A percentile compares a stretch with the other conserved stretches of the same genome.
phyloP scores from a whole-genome alignment of 2,113 vertebrate species.

The Seriola rivoliana region DNA sequence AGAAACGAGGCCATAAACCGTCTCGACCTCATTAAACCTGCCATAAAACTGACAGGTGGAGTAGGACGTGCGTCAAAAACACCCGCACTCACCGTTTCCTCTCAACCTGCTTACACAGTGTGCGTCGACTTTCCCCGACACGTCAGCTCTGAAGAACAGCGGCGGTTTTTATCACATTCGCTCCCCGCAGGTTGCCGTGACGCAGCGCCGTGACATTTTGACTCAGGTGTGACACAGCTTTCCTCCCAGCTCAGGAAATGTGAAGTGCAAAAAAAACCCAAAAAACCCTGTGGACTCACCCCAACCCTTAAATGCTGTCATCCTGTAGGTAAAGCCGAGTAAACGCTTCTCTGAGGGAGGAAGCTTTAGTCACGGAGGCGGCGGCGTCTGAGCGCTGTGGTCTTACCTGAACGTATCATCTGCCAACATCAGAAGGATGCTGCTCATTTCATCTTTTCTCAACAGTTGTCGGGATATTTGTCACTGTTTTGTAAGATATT shows the following conservation, averaged over 20 bases:
- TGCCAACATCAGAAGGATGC: too few relatives aligned
- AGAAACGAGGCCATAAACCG: neutral
- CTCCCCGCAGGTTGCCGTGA: neutral
- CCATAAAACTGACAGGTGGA: neutral
- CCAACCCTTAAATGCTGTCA: too few relatives aligned
- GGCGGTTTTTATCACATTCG: neutral
- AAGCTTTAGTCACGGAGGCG: too few relatives aligned
- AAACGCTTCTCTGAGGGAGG: neutral
- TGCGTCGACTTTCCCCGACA: neutral
- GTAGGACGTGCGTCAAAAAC: neutral
- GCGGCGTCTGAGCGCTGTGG: too few relatives aligned
- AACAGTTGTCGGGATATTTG: too few relatives aligned
- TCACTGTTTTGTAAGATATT: too few relatives aligned
- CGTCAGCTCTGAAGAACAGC: neutral
- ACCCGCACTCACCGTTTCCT: slow-evolving; percentile 1
- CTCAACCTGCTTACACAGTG: neutral
- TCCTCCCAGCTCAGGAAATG: neutral
- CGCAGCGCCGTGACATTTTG: neutral
- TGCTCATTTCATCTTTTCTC: too few relatives aligned
- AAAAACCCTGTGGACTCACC: too few relatives aligned
- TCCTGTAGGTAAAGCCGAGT: too few relatives aligned
- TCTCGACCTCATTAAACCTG: neutral
- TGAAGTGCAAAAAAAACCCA: neutral
- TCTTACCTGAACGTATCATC: too few relatives aligned
- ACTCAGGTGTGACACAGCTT: neutral